Evolutionary conservation across 2,113 vertebrate species (phyloP), one percentile per base, ranked within the genome.

Genomic region (Gambusia affinis): DNA sequence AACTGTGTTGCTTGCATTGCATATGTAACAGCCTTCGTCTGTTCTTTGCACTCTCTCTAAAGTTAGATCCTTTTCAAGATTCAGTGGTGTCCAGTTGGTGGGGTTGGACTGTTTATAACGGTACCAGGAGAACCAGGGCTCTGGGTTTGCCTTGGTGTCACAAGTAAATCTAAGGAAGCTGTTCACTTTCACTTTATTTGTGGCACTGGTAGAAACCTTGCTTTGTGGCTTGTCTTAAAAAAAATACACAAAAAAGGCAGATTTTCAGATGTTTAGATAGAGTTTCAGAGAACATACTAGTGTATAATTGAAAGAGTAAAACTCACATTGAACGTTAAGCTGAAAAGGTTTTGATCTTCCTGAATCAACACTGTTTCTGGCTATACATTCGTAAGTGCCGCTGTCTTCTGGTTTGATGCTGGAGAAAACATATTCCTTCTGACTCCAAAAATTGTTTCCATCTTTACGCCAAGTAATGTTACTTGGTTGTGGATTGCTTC

Each of bases 21-120:
- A 94, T 2, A 1, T 66, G 31, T 93, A 94, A 69, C 54, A 76
- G 6, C 68, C 90, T 39, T 87, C 73, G 72, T 93, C 61, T 28
- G 3, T 1, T 67, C 79, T 69, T 57, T 79, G 1, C 12, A 92
- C 65, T 0, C 0, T 5, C 0, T 1, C 0, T 19, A 87, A 33
- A 1, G 0, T 0, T 1, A 81, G 28, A 1, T 0, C 0, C 0
- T 57, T 2, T 2, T 0, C 0, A 10, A 0, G 1, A 2, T 0
- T 14, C 0, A 0, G 0, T 0, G 8, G 2, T 2, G 0, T 35
- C 69, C 14, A 42, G 1, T 28, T 10, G 7, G 30, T 31, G 12
- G 33, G 6, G 30, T 62, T 5, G 7, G 0, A 28, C 4, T 19
- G 0, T 19, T 44, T 29, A 39, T 31, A 29, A 19, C 42, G 31